These are phyloP conservation scores for human DNA, from an alignment of 2,113 vertebrate species.

Conservation along the genomic window GRCh38 chr5:152593501-152594000, in stretches of 20 bases:
- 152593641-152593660: not conserved
- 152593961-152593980: not conserved
- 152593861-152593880: not conserved
- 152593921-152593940: not conserved
- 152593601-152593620: not conserved
- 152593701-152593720: not conserved
- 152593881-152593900: not conserved
- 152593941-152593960: accelerated
- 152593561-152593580: not conserved
- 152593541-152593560: not conserved
- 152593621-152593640: not conserved
- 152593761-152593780: not conserved
- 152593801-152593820: not conserved
- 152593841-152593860: not conserved
- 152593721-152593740: not conserved
- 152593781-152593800: not conserved
- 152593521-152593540: not conserved
- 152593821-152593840: not conserved
- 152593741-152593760: not conserved
- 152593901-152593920: not conserved
- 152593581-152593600: not conserved
- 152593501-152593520: not conserved
- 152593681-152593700: not conserved
- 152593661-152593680: not conserved
- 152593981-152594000: not conserved